Evolutionary conservation across 2,113 vertebrate genomes (phyloP), one percentile per base, ranked within the genome.

Genomic region (Pithys albifrons): DNA sequence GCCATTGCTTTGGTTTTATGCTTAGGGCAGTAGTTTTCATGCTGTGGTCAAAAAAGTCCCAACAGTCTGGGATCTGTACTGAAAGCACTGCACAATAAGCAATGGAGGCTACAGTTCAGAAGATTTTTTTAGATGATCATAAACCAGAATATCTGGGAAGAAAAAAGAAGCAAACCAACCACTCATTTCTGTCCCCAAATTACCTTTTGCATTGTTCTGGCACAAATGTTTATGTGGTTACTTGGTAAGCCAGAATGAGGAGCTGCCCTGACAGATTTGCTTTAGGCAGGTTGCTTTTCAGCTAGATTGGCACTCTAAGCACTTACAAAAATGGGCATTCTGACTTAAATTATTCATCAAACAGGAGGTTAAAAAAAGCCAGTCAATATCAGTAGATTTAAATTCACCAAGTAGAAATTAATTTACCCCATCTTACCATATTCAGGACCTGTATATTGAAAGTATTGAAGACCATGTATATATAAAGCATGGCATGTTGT

Each of bases 261-360:
- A 59, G 3, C 35, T 92, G 16, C 20, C 25, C 55, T 77, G 46
- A 62, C 41, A 77, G 59, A 77, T 43, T 88, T 80, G 69, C 61
- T 84, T 72, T 75, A 87, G 57, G 73, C 55, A 89, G 27, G 20
- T 28, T 81, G 35, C 35, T 93, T 75, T 91, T 81, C 76, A 92
- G 76, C 23, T 76, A 84, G 65, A 64, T 52, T 86, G 88, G n/a
- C 77, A 18, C 59, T 71, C 72, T 67, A 58, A 77, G 23, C 51
- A 66, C 29, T 67, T 58, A 77, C 55, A 88, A 77, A 88, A 77
- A 31, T 5, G 11, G 39, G 84, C 69, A 81, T 3, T 3, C 7
- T 92, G 57, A 62, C 29, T 85, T 83, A 95, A 89, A 91, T 92
- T 86, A 91, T 92, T 94, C 6, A 92, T 87, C 61, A 64, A 87